These are phyloP conservation scores for Phaonia tiefii DNA, from an alignment of 2,888 invertebrate genomes.

Conservation along the genomic window DNA sequence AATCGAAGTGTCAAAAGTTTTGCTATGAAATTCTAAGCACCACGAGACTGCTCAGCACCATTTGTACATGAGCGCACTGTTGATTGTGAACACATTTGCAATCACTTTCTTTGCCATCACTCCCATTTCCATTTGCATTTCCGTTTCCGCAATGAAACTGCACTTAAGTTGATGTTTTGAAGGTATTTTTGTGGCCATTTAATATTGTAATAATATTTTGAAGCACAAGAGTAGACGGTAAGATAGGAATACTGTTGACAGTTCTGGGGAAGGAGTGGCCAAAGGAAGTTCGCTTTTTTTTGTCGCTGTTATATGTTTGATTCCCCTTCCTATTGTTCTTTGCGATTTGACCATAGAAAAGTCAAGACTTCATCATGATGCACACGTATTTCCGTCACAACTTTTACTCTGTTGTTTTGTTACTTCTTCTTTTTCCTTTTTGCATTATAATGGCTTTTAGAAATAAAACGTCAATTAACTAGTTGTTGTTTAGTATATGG, in stretches of 20 bases:
- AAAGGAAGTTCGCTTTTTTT: no score
- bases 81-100: not conserved
- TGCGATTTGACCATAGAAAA: constrained; percentile 8
- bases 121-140: not conserved
- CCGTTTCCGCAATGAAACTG: not conserved
- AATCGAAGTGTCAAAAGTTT: constrained; percentile 66
- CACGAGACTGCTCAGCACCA: constrained; percentile 46
- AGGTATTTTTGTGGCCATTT: constrained; percentile 22
- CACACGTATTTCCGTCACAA: constrained; percentile 9
- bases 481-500: no score
- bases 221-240: not conserved
- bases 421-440: no score
- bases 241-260: not conserved
- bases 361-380: constrained; percentile 15
- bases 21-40: constrained; percentile 62
- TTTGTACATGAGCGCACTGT: constrained; percentile 28
- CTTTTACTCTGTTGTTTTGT: not conserved
- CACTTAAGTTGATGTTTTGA: constrained; percentile 1
- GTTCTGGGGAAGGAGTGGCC: no score
- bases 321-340: no score
- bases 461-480: constrained; percentile 1
- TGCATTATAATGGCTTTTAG: constrained; percentile 3
- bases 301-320: no score
- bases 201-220: constrained; percentile 4
- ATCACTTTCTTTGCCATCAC: not conserved